A percentile compares a stretch with the other conserved stretches of the same genome.
Conservation (phyloP, 2,888 invertebrate species). For the Axea sp. region DNA sequence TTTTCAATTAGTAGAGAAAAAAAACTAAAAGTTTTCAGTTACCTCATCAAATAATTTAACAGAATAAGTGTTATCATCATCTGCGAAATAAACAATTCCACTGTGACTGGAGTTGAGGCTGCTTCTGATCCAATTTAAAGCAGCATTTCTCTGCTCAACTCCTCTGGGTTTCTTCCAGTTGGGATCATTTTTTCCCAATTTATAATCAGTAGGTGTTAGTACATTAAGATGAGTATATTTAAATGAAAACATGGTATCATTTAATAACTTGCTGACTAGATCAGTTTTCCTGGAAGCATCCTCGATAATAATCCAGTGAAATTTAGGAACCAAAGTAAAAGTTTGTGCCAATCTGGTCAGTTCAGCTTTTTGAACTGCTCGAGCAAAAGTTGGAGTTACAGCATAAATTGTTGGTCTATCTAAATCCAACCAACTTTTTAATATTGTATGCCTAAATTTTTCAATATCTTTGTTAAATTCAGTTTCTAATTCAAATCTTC, state of each 20-base stretch:
- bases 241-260: slow-evolving; percentile 82
- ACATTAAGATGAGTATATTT: slow-evolving; percentile 86
- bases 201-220: slow-evolving; percentile 86
- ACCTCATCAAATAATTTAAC: slow-evolving; percentile 94
- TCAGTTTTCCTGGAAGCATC: slow-evolving; percentile 86
- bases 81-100: slow-evolving; percentile 96
- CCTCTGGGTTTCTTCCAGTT: slow-evolving; percentile 91
- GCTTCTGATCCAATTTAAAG: slow-evolving; percentile 88
- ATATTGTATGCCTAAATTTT: slow-evolving; percentile 10
- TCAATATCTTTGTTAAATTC: slow-evolving; percentile 31
- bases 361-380: slow-evolving; percentile 96
- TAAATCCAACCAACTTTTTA: slow-evolving; percentile 28
- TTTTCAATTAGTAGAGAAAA: too few species aligned
- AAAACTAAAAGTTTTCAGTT: too few species aligned
- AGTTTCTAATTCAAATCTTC: slow-evolving; percentile 11
- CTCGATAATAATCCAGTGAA: slow-evolving; percentile 97
- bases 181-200: slow-evolving; percentile 85
- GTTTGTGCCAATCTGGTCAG: slow-evolving; percentile 94
- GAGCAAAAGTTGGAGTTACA: slow-evolving; percentile 94
- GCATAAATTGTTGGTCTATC: slow-evolving; percentile 89
- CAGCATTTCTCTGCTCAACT: slow-evolving; percentile 93
- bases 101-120: slow-evolving; percentile 82
- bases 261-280: slow-evolving; percentile 87
- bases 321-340: slow-evolving; percentile 90
- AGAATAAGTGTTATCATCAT: slow-evolving; percentile 97